Percentiles rank a stretch among this genome's conserved stretches.
Conservation (phyloP, 2,113 vertebrate genomes). For the Edolisoma coerulescens region DNA sequence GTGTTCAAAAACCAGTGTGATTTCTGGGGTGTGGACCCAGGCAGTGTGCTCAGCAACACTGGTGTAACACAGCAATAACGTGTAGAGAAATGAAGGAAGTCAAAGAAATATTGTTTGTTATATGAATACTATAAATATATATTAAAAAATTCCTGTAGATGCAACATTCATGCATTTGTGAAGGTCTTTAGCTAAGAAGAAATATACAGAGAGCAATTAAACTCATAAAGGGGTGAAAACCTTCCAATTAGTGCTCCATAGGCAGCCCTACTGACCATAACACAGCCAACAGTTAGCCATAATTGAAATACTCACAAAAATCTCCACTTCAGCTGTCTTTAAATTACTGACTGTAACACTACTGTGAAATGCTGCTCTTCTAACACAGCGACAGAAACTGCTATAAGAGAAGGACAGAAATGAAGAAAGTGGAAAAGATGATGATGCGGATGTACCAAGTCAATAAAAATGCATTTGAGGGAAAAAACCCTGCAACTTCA, state of each 20-base stretch:
- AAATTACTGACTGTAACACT: not conserved
- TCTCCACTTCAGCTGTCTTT: constrained; percentile 2
- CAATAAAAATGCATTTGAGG: not conserved
- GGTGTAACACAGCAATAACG: not conserved
- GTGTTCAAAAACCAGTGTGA: accelerated
- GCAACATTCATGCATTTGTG: not conserved
- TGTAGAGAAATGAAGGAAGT: not conserved
- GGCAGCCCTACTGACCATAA: not conserved
- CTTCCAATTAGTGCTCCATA: not conserved
- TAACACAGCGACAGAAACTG: not conserved
- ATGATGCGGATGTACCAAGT: not conserved
- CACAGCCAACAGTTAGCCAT: not conserved
- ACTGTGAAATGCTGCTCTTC: not conserved
- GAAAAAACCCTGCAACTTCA: not conserved
- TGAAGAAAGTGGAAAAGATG: not conserved
- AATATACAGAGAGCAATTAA: not conserved
- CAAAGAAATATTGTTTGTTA: not conserved
- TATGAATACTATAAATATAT: not conserved
- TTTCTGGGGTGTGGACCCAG: not conserved
- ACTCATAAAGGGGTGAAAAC: not conserved
- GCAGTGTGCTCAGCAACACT: accelerated
- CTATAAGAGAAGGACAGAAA: not conserved
- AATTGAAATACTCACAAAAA: constrained; percentile 17
- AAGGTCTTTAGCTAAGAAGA: not conserved
- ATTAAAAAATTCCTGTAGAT: not conserved